Evolutionary conservation across 2,797 vertebrate genomes (phyloP).

Genomic region (Chelidonichthys spinosus): DNA sequence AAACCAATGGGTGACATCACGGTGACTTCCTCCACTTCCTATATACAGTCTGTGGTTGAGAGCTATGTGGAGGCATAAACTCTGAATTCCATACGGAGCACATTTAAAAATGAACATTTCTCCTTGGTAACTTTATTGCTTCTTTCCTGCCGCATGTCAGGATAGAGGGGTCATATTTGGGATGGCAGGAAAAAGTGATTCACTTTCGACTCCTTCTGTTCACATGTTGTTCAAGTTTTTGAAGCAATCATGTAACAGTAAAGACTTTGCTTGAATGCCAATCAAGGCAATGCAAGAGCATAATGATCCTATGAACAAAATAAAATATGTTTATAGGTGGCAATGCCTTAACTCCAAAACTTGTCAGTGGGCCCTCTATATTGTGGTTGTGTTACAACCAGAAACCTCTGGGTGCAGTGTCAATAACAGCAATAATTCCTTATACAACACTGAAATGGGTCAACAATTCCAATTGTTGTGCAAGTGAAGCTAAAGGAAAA

Average conservation of each 20-base stretch:
- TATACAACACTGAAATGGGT: constrained; percentile 27
- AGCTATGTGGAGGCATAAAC: neutral
- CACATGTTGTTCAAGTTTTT: neutral
- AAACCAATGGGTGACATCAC: neutral
- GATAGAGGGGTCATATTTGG: neutral
- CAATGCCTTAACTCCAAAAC: neutral
- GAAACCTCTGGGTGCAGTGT: neutral
- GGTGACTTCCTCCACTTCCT: no score
- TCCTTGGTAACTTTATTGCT: neutral
- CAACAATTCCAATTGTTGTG: constrained; percentile 27
- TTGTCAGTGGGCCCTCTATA: neutral
- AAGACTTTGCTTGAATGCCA: neutral
- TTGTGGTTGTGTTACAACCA: neutral
- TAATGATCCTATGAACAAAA: neutral
- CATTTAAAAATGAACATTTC: neutral
- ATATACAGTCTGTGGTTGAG: neutral
- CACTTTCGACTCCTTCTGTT: neutral
- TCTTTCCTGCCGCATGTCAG: neutral
- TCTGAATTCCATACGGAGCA: neutral
- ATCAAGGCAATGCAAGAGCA: neutral
- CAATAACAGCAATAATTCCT: constrained; percentile 23
- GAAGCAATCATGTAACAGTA: neutral
- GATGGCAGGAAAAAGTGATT: neutral
- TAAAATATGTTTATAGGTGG: no score
- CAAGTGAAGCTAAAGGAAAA: constrained; percentile 27